phyloP scores from a whole-genome alignment of 2,113 vertebrate species.

The Agapornis roseicollis region DNA sequence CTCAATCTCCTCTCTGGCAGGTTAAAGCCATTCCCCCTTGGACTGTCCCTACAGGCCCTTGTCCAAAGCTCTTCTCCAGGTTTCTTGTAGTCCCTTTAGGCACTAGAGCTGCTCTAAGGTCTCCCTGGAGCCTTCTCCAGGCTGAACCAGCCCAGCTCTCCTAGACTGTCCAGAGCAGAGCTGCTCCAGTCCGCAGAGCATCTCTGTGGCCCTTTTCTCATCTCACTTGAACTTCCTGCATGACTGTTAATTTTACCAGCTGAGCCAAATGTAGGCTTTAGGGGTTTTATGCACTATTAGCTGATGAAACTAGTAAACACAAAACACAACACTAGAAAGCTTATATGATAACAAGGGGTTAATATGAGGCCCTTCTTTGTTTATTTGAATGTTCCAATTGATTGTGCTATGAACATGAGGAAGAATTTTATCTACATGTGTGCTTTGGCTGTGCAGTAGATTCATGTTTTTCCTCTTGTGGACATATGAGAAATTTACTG shows the following conservation, averaged over 20 bases:
- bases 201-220: background rate
- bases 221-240: background rate
- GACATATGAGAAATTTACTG: background rate
- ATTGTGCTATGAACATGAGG: background rate
- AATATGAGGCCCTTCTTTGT: background rate
- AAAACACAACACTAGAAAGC: rapidly evolving
- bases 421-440: background rate
- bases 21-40: background rate
- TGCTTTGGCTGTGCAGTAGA: background rate
- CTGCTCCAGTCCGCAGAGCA: background rate
- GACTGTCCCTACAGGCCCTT: background rate
- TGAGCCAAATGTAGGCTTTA: background rate
- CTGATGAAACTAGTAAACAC: background rate
- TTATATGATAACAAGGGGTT: background rate
- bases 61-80: background rate
- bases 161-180: background rate
- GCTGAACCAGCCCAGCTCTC: background rate
- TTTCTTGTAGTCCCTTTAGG: background rate
- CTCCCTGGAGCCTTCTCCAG: background rate
- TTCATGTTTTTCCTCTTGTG: background rate
- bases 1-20: background rate
- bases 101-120: background rate
- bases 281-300: background rate
- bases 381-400: background rate
- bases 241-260: background rate